These are phyloP conservation scores for Sebastiscus albofasciatus DNA, from an alignment of 2,797 vertebrate species.

Conservation along the genomic window DNA sequence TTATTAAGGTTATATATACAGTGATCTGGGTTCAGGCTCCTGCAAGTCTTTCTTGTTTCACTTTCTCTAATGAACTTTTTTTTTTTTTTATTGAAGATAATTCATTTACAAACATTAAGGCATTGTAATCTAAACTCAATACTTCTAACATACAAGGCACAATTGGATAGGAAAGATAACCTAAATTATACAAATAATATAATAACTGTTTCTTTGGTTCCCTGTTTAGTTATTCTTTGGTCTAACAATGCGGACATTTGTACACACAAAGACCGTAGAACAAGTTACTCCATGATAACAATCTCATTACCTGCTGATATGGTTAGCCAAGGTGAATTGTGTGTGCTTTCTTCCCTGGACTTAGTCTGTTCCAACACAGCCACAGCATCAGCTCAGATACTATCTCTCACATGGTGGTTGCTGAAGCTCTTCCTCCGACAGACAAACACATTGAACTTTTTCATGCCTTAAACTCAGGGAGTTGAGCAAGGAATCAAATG, in stretches of 20 bases:
- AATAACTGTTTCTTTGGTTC: neutral
- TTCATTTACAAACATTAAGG: too few species aligned
- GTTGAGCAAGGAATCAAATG: neutral
- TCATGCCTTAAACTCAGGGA: neutral
- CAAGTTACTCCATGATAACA: neutral
- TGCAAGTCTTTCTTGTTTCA: neutral
- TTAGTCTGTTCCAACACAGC: constrained; percentile 14
- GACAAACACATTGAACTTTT: too few species aligned
- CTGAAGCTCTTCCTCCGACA: neutral
- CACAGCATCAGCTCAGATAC: too few species aligned
- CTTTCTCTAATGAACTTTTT: too few species aligned
- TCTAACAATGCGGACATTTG: neutral
- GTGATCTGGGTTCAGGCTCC: neutral
- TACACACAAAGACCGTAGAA: neutral
- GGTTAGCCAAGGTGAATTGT: neutral
- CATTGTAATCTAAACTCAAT: too few species aligned
- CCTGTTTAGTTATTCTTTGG: neutral
- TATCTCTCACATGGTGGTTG: neutral
- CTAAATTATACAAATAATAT: too few species aligned
- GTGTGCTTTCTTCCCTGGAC: neutral
- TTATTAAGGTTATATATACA: too few species aligned
- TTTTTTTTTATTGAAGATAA: too few species aligned
- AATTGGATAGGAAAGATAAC: too few species aligned
- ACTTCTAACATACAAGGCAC: too few species aligned
- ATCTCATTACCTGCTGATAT: neutral